These are phyloP conservation scores for Arenaria interpres DNA, from an alignment of 2,113 vertebrate genomes.

Conservation along the genomic window DNA sequence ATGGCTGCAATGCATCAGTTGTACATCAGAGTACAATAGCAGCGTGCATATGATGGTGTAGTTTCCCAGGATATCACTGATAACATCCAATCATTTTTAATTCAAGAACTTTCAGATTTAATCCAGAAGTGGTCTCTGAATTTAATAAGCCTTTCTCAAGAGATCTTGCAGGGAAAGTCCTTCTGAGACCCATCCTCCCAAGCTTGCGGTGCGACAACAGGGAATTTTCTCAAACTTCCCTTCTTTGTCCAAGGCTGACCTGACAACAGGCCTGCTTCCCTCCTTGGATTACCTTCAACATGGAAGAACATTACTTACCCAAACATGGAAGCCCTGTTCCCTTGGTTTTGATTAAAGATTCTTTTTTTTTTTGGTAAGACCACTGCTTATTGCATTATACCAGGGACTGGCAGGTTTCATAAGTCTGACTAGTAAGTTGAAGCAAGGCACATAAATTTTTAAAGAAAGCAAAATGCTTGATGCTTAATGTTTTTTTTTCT, in stretches of 20 bases:
- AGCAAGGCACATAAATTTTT: not conserved
- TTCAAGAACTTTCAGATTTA: not conserved
- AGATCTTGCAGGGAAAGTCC: not conserved
- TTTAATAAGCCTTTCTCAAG: not conserved
- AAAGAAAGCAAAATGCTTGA: not conserved
- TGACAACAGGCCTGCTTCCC: not conserved
- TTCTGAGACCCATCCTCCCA: not conserved
- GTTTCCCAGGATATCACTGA: not conserved
- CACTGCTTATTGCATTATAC: not conserved
- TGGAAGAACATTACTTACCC: not conserved
- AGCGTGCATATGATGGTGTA: not conserved
- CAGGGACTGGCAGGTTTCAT: not conserved
- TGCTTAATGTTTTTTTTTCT: not conserved
- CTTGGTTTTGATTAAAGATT: not conserved
- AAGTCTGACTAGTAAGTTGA: not conserved
- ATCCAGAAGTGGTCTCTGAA: not conserved
- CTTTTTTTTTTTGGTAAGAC: not conserved
- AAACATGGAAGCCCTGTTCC: not conserved
- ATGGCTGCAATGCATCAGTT: not conserved
- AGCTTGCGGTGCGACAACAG: not conserved
- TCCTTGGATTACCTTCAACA: not conserved
- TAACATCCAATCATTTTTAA: not conserved
- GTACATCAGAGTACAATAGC: not conserved
- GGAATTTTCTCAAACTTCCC: not conserved
- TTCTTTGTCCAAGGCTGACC: not conserved